Evolutionary conservation across 2,888 invertebrate genomes (phyloP).

Genomic region (Phasia obesa): DNA sequence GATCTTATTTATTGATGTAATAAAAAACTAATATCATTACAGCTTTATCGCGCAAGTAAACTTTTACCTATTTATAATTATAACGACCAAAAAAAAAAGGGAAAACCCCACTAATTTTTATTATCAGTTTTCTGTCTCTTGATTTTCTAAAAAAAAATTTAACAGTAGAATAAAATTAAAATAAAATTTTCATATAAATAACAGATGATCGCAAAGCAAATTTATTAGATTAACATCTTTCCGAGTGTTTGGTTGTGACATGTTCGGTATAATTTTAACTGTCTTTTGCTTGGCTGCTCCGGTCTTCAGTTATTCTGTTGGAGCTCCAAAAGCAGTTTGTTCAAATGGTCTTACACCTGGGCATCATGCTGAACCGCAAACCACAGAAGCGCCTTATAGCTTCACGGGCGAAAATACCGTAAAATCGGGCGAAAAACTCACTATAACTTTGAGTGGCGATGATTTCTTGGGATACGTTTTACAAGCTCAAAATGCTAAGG

Average conservation of each 20-base stretch:
- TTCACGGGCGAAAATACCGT: constrained; percentile 82
- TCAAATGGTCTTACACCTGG: constrained; percentile 86
- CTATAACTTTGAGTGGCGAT: constrained; percentile 82
- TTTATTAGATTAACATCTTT: constrained; percentile 17
- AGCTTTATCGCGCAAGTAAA: neutral
- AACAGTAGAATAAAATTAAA: neutral
- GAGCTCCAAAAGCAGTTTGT: constrained; percentile 87
- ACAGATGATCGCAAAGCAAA: neutral
- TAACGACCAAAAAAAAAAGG: neutral
- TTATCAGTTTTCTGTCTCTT: constrained; percentile 11
- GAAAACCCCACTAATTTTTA: constrained; percentile 1
- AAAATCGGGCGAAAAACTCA: constrained; percentile 81
- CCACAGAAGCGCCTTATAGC: constrained; percentile 84
- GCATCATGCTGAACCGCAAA: constrained; percentile 86
- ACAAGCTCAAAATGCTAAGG: constrained; percentile 85
- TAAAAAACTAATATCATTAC: neutral
- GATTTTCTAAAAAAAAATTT: constrained; percentile 10
- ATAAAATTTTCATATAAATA: constrained; percentile 12
- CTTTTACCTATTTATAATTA: constrained; percentile 4
- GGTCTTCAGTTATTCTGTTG: constrained; percentile 84
- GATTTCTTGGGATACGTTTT: constrained; percentile 87
- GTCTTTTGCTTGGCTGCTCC: constrained; percentile 76
- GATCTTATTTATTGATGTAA: neutral
- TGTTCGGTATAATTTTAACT: constrained; percentile 77
- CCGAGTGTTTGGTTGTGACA: constrained; percentile 52